These are phyloP conservation scores for Macrosteles quadrilineatus DNA, from an alignment of 1,140 invertebrate genomes.

Conservation along the genomic window DNA sequence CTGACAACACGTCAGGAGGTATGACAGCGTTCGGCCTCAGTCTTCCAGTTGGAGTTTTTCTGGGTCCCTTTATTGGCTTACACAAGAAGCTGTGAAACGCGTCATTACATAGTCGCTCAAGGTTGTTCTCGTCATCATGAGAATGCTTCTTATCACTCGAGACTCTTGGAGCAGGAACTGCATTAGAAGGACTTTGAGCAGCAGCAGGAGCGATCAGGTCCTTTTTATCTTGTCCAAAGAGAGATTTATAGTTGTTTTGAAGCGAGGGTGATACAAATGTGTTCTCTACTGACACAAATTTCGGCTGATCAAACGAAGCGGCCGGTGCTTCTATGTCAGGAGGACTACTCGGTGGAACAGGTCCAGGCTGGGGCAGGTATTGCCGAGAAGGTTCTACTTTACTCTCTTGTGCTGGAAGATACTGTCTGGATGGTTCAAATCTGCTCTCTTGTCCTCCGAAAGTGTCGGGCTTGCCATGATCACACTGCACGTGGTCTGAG, in stretches of 20 bases:
- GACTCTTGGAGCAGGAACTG: background rate
- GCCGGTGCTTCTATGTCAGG: background rate
- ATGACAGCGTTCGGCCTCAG: slow-evolving; percentile 32
- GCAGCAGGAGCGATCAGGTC: background rate
- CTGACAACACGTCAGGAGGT: slow-evolving; percentile 28
- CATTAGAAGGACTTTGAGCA: background rate
- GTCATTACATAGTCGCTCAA: slow-evolving; percentile 37
- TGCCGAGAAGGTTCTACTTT: background rate
- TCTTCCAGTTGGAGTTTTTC: slow-evolving; percentile 33
- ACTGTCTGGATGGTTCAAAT: background rate
- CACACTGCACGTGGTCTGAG: background rate
- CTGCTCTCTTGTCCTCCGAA: background rate
- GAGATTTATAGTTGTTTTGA: slow-evolving; percentile 9
- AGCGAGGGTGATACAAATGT: background rate
- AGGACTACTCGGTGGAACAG: background rate
- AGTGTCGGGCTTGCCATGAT: background rate
- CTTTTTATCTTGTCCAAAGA: background rate
- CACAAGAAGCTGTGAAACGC: slow-evolving; percentile 39
- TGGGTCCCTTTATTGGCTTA: slow-evolving; percentile 31
- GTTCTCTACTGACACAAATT: slow-evolving; percentile 1
- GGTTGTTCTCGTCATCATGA: slow-evolving; percentile 23
- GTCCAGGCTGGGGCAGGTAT: background rate
- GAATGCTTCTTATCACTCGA: slow-evolving; percentile 7
- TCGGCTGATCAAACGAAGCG: background rate
- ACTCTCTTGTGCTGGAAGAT: background rate